A percentile compares a stretch with the other conserved stretches of the same genome.
Conservation (phyloP, 2,888 invertebrate species). For the Dioctria linearis region DNA sequence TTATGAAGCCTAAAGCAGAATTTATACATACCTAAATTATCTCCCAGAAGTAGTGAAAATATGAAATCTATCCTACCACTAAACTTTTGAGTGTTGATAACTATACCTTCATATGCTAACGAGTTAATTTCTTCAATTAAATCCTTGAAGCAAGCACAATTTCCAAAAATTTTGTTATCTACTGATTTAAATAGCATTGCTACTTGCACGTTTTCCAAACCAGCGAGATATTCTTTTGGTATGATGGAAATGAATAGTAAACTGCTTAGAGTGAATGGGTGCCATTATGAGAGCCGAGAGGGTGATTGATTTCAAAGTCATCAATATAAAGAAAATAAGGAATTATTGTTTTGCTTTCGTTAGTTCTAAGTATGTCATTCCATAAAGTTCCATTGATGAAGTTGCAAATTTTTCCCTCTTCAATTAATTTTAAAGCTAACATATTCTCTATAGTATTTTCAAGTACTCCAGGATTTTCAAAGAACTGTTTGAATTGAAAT, state of each 20-base stretch:
- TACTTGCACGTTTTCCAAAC: not conserved
- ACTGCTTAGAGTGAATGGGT: not conserved
- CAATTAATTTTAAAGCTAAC: too few species aligned
- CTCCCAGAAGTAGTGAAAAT: not conserved
- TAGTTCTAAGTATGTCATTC: too few species aligned
- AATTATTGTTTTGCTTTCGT: not conserved
- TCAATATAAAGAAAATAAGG: not conserved
- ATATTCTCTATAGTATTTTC: too few species aligned
- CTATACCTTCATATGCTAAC: not conserved
- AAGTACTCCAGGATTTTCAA: too few species aligned
- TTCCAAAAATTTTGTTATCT: not conserved
- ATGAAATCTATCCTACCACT: not conserved
- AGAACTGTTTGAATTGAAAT: too few species aligned
- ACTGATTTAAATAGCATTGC: not conserved
- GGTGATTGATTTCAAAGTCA: constrained; percentile 2
- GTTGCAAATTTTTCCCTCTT: too few species aligned
- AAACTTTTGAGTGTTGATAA: not conserved
- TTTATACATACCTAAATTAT: not conserved
- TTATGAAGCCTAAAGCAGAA: not conserved
- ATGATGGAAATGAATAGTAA: not conserved
- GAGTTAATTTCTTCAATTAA: not conserved
- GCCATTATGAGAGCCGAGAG: not conserved
- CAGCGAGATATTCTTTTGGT: not conserved
- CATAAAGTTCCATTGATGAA: too few species aligned
- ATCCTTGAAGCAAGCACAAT: not conserved